Evolutionary conservation across 2,113 vertebrate species (phyloP), one percentile per base, ranked within the genome.

Genomic region (Percopsis transmontana): DNA sequence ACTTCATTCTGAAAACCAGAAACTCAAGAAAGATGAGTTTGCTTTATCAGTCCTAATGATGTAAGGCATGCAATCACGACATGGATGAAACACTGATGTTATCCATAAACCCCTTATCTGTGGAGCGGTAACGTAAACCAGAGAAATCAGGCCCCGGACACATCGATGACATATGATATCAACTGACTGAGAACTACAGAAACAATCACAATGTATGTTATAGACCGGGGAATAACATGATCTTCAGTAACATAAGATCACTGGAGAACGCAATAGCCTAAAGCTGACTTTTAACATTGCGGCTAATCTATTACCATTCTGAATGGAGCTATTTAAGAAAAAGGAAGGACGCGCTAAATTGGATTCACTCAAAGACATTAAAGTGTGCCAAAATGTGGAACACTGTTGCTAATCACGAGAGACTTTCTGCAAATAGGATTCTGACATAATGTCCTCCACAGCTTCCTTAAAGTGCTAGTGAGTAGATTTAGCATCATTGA

Each of bases 351-450:
- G 45, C 19, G 67, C 64, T 81, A 68, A 79, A 85, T 80, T 75
- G 62, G 67, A 81, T 81, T 64, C 1, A 66, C 33, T 68, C 56
- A 59, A 40, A 21, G 66, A 40, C 56, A 51, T 58, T 66, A 70
- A 82, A 77, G 24, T 64, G 62, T 77, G 75, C 52, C 74, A 76
- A 58, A 74, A 86, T 83, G 66, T 83, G 56, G 76, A 86, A 69
- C 86, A 73, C 51, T 52, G 27, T 18, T 53, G 16, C 58, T 72
- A 57, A 72, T 74, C 73, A 70, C 76, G 40, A 50, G 84, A 83
- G 70, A 71, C 65, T 54, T 61, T 42, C 75, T 74, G 52, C 62
- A 75, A 85, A 80, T 79, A 69, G 73, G 62, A 76, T 58, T 56
- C 41, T 40, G 9, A 52, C 18, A 19, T 62, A 76, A 60, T 71